A percentile compares a stretch with the other conserved stretches of the same genome.
phyloP scores from a whole-genome alignment of 2,797 vertebrate species.

The Notoglanidium macrostoma region DNA sequence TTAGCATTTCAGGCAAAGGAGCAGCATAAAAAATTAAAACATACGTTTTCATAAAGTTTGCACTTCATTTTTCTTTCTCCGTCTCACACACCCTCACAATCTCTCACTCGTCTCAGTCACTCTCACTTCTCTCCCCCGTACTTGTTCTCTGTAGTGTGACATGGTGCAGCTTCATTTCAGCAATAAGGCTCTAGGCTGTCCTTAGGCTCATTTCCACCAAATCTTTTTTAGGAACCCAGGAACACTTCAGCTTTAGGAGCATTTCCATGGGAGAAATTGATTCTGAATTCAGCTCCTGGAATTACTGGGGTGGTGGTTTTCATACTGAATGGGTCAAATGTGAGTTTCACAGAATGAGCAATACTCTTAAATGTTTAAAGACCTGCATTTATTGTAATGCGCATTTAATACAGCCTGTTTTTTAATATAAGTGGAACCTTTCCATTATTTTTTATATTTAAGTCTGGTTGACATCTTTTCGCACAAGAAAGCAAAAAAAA shows the following conservation, averaged over 20 bases:
- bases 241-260: background rate
- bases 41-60: slow-evolving; percentile 20
- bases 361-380: background rate
- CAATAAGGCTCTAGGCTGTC: background rate
- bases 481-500: background rate
- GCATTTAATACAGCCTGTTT: background rate
- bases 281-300: background rate
- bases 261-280: background rate
- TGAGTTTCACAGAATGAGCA: background rate
- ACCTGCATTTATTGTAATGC: background rate
- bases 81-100: background rate
- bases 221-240: background rate
- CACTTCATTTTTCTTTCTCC: slow-evolving; percentile 27
- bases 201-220: background rate
- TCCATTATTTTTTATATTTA: background rate
- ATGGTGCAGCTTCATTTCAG: slow-evolving; percentile 13
- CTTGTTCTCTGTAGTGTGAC: slow-evolving; percentile 1
- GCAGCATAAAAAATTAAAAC: slow-evolving; percentile 14
- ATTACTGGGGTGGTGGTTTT: background rate
- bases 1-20: slow-evolving; percentile 69
- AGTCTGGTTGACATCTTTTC: background rate
- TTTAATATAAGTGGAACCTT: background rate
- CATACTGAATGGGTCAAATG: background rate
- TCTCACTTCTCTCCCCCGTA: background rate
- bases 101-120: slow-evolving; percentile 1